Conservation (phyloP, 2,888 invertebrate genomes). For the Empis stercorea region DNA sequence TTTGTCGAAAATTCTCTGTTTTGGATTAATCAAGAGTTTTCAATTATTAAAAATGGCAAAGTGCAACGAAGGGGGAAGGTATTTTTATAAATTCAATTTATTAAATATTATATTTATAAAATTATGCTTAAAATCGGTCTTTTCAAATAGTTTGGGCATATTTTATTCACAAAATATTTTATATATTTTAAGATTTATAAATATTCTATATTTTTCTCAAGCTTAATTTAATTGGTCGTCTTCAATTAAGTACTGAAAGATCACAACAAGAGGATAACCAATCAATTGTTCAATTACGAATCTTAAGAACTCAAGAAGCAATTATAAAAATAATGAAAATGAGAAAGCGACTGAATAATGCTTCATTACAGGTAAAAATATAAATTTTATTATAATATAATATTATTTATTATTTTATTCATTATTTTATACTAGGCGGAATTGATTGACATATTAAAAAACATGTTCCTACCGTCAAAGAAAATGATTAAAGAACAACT, state of each 20-base stretch:
- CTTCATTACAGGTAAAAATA: constrained; percentile 71
- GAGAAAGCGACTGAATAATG: constrained; percentile 88
- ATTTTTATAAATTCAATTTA: too few relatives aligned
- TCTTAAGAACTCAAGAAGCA: constrained; percentile 88
- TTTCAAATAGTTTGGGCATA: too few relatives aligned
- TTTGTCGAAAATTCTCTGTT: constrained; percentile 86
- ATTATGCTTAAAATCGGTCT: too few relatives aligned
- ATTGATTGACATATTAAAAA: constrained; percentile 93
- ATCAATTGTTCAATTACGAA: constrained; percentile 92
- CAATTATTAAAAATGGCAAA: constrained; percentile 87
- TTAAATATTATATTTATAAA: too few relatives aligned
- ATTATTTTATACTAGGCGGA: constrained; percentile 52
- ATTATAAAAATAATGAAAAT: constrained; percentile 99
- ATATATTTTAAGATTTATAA: background rate
- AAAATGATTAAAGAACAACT: constrained; percentile 99
- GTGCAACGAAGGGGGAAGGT: constrained; percentile 85
- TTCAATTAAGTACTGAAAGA: constrained; percentile 89
- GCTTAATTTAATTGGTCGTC: constrained; percentile 87
- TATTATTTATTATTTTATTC: background rate
- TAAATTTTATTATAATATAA: too few relatives aligned
- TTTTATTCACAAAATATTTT: too few relatives aligned
- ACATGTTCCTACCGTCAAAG: constrained; percentile 98
- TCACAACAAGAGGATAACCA: constrained; percentile 97
- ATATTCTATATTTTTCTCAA: constrained; percentile 14
- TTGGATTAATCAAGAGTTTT: constrained; percentile 96